A percentile compares a stretch with the other conserved stretches of the same genome.
phyloP scores from a whole-genome alignment of 2,113 vertebrate species.

The Syngnathoides biaculeatus region DNA sequence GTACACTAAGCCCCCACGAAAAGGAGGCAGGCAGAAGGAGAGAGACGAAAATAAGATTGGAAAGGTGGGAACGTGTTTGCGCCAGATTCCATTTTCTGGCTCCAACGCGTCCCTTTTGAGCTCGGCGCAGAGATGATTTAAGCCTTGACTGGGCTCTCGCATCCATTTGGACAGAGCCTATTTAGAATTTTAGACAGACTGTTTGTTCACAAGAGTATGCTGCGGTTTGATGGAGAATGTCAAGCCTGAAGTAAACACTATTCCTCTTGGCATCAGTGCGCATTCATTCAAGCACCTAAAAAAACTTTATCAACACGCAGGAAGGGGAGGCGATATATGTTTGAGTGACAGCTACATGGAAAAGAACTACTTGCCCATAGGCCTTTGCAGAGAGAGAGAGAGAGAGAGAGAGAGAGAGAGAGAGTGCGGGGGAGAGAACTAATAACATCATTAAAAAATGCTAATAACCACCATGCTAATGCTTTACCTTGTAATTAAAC shows the following conservation, averaged over 20 bases:
- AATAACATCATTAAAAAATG: conserved; percentile 68
- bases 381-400: neutral
- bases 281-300: conserved; percentile 52
- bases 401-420: no score
- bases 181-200: conserved; percentile 69
- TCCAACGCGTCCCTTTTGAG: conserved; percentile 66
- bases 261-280: conserved; percentile 42
- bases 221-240: conserved; percentile 64
- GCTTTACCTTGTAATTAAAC: conserved; percentile 75
- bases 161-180: conserved; percentile 67
- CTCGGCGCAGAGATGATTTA: conserved; percentile 72
- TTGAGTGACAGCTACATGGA: conserved; percentile 28
- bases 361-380: conserved; percentile 8
- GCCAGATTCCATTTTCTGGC: conserved; percentile 74
- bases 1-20: conserved; percentile 73
- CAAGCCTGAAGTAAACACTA: conserved; percentile 57
- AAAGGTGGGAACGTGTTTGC: conserved; percentile 73
- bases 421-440: conserved; percentile 18
- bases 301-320: conserved; percentile 49
- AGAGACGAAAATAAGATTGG: conserved; percentile 75
- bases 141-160: conserved; percentile 66
- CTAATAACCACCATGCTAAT: conserved; percentile 69
- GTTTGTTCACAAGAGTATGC: conserved; percentile 65
- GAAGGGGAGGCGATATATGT: conserved; percentile 27
- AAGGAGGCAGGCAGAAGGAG: conserved; percentile 68